Evolutionary conservation across 2,113 vertebrate genomes (phyloP).

Genomic region (Xyliphius kryptos): DNA sequence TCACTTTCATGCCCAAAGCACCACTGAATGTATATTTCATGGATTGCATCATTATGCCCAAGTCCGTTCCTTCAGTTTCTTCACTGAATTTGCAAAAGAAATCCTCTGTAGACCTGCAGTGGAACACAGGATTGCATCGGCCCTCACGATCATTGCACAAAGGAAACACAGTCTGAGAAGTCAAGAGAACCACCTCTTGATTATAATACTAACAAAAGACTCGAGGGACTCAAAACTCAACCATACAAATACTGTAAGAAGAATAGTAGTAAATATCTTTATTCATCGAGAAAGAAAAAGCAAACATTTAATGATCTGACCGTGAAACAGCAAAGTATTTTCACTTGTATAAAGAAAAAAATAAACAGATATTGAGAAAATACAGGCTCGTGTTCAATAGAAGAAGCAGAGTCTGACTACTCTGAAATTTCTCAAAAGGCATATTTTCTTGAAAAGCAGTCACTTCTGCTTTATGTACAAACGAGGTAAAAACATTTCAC

Average conservation of each 20-base stretch:
- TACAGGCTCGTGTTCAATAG: conserved; percentile 45
- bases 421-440: conserved; percentile 29
- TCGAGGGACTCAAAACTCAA: not conserved
- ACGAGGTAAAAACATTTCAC: conserved; percentile 67
- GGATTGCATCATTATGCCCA: conserved; percentile 15
- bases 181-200: no score
- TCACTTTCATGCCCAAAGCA: conserved; percentile 10
- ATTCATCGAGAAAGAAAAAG: conserved; percentile 62
- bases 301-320: conserved; percentile 52
- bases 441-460: conserved; percentile 50
- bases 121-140: not conserved
- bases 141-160: not conserved
- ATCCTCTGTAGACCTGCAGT: conserved; percentile 6
- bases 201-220: no score
- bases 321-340: conserved; percentile 61
- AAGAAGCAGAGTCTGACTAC: conserved; percentile 12
- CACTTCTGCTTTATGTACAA: conserved; percentile 63
- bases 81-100: not conserved
- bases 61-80: conserved; percentile 21
- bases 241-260: conserved; percentile 14
- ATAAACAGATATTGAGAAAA: conserved; percentile 52
- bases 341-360: conserved; percentile 22
- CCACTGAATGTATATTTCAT: conserved; percentile 15
- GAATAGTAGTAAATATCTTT: conserved; percentile 59
- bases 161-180: not conserved